Evolutionary conservation across 2,797 vertebrate genomes (phyloP).

Genomic region (Lepus townsendii): DNA sequence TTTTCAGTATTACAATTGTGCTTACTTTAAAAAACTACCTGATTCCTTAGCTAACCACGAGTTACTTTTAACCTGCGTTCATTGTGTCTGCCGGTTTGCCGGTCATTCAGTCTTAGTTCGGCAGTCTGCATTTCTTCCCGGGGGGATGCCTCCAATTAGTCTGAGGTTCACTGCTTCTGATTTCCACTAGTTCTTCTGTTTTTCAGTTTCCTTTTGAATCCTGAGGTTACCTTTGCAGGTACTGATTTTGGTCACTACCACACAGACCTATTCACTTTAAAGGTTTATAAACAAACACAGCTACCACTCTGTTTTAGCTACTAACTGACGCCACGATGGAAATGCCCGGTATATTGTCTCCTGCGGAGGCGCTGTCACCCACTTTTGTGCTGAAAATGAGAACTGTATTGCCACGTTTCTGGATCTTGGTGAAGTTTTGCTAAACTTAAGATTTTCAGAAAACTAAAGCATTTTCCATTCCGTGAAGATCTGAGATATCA

Average conservation of each 20-base stretch:
- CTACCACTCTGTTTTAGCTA: conserved; percentile 58
- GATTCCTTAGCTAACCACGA: neutral
- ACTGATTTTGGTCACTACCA: conserved; percentile 26
- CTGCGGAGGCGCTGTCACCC: conserved; percentile 6
- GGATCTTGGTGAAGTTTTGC: conserved; percentile 70
- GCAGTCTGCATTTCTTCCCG: neutral
- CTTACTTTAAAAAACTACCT: conserved; percentile 65
- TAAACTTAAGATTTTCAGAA: conserved; percentile 73
- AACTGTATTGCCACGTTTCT: conserved; percentile 64
- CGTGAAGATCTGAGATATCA: conserved; percentile 61
- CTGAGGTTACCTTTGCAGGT: conserved; percentile 13
- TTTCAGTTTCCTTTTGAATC: conserved; percentile 60
- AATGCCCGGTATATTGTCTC: conserved; percentile 57
- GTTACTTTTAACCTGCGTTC: neutral
- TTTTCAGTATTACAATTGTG: conserved; percentile 66
- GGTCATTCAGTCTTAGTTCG: neutral
- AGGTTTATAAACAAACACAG: conserved; percentile 63
- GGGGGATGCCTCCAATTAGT: neutral
- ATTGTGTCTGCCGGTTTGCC: neutral
- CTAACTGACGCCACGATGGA: conserved; percentile 53
- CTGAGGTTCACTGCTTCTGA: neutral
- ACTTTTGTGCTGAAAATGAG: conserved; percentile 68
- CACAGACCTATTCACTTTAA: conserved; percentile 51
- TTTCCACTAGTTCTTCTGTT: conserved; percentile 23
- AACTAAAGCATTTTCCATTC: conserved; percentile 60